These are phyloP conservation scores for Agrotis exclamationis DNA, from an alignment of 2,888 invertebrate species.

Conservation along the genomic window DNA sequence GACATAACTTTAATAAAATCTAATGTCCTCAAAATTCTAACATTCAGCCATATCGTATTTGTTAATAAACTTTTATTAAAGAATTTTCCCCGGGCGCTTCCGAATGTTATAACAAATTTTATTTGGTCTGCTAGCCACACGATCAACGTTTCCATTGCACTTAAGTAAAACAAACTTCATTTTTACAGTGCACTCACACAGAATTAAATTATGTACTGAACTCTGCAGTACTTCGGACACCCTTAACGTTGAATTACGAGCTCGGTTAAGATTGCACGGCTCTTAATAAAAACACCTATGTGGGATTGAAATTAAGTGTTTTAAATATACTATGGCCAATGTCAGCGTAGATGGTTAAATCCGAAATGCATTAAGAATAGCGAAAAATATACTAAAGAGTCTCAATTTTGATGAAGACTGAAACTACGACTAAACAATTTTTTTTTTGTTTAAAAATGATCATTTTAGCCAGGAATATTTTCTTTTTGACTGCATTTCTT, in stretches of 20 bases:
- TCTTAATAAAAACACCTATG: slow-evolving; percentile 46
- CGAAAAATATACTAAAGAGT: too few relatives aligned
- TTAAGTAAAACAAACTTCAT: slow-evolving; percentile 58
- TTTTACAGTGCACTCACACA: slow-evolving; percentile 62
- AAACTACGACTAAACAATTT: too few relatives aligned
- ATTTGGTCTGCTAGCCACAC: slow-evolving; percentile 47
- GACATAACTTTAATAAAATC: slow-evolving; percentile 36
- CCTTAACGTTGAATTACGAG: slow-evolving; percentile 59
- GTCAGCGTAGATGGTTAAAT: too few relatives aligned
- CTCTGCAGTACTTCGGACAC: slow-evolving; percentile 48
- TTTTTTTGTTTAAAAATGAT: too few relatives aligned
- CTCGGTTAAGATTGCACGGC: slow-evolving; percentile 49
- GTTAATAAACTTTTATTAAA: slow-evolving; percentile 55
- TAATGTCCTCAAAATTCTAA: slow-evolving; percentile 28
- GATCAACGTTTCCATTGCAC: slow-evolving; percentile 54
- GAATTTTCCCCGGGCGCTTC: slow-evolving; percentile 39
- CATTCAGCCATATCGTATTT: slow-evolving; percentile 27
- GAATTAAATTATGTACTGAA: slow-evolving; percentile 63
- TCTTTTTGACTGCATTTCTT: too few relatives aligned
- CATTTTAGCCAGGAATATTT: too few relatives aligned
- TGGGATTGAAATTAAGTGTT: background rate
- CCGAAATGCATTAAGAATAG: too few relatives aligned
- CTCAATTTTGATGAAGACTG: too few relatives aligned
- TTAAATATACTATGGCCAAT: background rate
- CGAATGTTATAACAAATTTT: slow-evolving; percentile 52